A percentile compares a stretch with the other conserved stretches of the same genome.
Evolutionary conservation across 2,888 invertebrate species (phyloP).

Genomic region (Idaea biselata): DNA sequence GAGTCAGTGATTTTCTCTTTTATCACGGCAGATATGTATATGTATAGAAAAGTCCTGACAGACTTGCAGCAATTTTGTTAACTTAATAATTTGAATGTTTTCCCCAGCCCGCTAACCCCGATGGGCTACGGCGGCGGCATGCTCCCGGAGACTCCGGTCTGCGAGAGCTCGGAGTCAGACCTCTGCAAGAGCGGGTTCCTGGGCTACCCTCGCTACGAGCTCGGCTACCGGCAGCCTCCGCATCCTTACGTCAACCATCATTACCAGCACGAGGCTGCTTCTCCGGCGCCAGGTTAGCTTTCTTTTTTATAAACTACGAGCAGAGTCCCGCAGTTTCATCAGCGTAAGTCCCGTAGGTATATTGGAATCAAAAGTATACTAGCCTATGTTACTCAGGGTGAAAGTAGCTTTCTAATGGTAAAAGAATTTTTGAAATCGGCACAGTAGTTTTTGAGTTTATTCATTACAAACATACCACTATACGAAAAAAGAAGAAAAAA

Average conservation of each 20-base stretch:
- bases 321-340: no score
- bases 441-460: no score
- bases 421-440: no score
- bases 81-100: neutral
- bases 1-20: no score
- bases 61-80: neutral
- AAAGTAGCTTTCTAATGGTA: no score
- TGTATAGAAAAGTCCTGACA: no score
- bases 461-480: neutral
- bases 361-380: no score
- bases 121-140: slow-evolving; percentile 72
- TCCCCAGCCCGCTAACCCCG: slow-evolving; percentile 64
- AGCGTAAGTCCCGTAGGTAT: no score
- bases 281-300: slow-evolving; percentile 61
- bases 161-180: slow-evolving; percentile 60
- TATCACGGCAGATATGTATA: no score
- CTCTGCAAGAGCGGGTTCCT: slow-evolving; percentile 70
- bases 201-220: slow-evolving; percentile 72
- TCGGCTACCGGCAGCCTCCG: slow-evolving; percentile 64
- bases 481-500: neutral
- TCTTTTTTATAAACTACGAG: neutral
- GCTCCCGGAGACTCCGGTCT: slow-evolving; percentile 56
- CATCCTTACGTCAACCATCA: slow-evolving; percentile 67
- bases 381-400: no score
- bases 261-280: slow-evolving; percentile 67